These are phyloP conservation scores for Beris morrisii DNA, from an alignment of 2,888 invertebrate genomes.

Conservation along the genomic window DNA sequence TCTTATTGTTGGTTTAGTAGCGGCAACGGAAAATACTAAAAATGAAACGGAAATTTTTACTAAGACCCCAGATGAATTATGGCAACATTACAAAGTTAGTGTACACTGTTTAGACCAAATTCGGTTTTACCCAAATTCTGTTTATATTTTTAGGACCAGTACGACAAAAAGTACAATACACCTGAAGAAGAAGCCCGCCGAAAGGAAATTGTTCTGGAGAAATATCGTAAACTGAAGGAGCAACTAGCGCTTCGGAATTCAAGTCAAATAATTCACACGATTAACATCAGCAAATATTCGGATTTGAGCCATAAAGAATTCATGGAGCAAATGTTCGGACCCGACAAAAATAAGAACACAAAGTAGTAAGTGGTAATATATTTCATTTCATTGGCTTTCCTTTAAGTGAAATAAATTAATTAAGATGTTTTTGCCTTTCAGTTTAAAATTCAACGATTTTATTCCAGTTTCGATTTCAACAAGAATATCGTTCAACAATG, in stretches of 20 bases:
- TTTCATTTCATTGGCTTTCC: not conserved
- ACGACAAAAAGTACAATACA: conserved; percentile 8
- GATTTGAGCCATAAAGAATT: conserved; percentile 26
- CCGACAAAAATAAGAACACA: conserved; percentile 20
- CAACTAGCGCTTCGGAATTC: conserved; percentile 21
- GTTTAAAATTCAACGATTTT: conserved; percentile 19
- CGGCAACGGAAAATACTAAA: conserved; percentile 13
- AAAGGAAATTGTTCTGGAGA: conserved; percentile 19
- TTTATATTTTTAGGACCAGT: conserved; percentile 7
- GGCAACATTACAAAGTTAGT: conserved; percentile 17
- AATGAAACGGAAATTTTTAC: conserved; percentile 13
- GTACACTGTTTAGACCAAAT: not conserved
- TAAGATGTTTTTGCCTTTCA: conserved; percentile 4
- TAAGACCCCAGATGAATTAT: conserved; percentile 19
- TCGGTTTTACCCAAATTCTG: not conserved
- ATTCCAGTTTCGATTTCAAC: conserved; percentile 15
- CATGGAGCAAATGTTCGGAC: conserved; percentile 28
- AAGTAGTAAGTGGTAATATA: conserved; percentile 28
- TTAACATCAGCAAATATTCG: conserved; percentile 27
- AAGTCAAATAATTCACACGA: conserved; percentile 16
- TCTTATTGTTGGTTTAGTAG: conserved; percentile 6
- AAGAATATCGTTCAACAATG: conserved; percentile 16
- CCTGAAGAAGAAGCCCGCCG: conserved; percentile 13
- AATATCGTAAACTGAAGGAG: conserved; percentile 15
- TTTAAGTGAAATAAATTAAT: not conserved